phyloP scores from a whole-genome alignment of 2,888 invertebrate species.

The Atrina japonica region DNA sequence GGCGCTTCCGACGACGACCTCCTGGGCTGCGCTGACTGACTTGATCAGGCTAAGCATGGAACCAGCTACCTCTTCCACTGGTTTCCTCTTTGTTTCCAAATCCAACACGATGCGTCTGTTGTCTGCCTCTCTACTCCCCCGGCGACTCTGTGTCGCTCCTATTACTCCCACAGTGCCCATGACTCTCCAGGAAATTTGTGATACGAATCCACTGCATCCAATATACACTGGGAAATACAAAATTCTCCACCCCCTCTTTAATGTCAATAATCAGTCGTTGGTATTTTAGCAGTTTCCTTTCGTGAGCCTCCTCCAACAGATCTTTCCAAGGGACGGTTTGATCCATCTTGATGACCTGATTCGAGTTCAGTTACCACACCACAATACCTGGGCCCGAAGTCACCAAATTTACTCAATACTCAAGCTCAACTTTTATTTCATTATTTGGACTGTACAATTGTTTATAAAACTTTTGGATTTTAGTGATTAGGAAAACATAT shows the following conservation, averaged over 20 bases:
- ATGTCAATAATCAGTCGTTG: not conserved
- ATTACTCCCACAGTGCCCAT: not conserved
- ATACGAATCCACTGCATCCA: slow-evolving; percentile 10
- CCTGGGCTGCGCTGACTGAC: slow-evolving; percentile 18
- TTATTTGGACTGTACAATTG: no score
- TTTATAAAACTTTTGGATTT: no score
- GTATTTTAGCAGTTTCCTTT: no score
- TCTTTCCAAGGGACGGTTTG: not conserved
- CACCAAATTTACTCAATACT: no score
- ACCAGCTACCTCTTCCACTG: slow-evolving; percentile 18
- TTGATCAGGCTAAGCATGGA: slow-evolving; percentile 9
- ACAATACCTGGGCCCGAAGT: not conserved
- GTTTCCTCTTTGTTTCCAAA: slow-evolving; percentile 8
- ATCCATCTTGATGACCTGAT: not conserved
- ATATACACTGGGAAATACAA: slow-evolving; percentile 7
- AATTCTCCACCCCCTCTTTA: not conserved
- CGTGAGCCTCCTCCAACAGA: not conserved
- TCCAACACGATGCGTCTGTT: not conserved
- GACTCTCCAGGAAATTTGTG: not conserved
- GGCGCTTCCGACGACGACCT: slow-evolving; percentile 12
- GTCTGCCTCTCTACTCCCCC: slow-evolving; percentile 6
- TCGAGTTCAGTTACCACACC: not conserved
- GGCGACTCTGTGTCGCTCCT: slow-evolving; percentile 2
- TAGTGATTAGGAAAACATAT: no score
- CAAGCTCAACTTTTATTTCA: no score